A percentile compares a stretch with the other conserved stretches of the same genome.
phyloP scores from a whole-genome alignment of 2,113 vertebrate species.

The Lampris megalopsis region DNA sequence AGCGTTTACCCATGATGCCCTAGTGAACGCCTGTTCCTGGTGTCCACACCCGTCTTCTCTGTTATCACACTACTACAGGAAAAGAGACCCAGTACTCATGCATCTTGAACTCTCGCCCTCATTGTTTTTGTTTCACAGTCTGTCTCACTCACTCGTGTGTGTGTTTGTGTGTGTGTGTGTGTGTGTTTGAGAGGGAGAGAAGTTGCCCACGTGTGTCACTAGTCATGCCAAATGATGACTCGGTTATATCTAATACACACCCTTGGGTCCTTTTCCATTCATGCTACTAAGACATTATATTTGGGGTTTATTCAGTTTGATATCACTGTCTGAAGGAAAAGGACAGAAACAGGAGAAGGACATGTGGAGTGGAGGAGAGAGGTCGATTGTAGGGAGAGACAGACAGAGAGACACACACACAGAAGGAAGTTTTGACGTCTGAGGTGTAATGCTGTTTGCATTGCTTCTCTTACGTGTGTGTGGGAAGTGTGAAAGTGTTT shows the following conservation, averaged over 20 bases:
- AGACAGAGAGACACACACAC: not conserved
- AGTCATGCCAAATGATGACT: not conserved
- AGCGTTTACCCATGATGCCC: not conserved
- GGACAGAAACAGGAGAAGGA: not conserved
- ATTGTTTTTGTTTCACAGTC: not conserved
- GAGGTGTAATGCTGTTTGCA: not conserved
- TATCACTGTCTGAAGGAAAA: not conserved
- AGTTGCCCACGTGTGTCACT: not conserved
- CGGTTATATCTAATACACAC: not conserved
- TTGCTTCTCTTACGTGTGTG: conserved; percentile 28
- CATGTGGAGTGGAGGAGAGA: conserved; percentile 8
- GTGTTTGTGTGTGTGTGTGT: not conserved
- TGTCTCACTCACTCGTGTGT: not conserved
- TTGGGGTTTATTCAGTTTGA: not conserved
- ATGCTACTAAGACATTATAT: not conserved
- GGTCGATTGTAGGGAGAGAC: not conserved
- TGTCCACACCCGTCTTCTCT: conserved; percentile 23
- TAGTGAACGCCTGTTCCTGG: conserved; percentile 19
- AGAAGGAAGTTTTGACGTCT: not conserved
- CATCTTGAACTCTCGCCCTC: not conserved
- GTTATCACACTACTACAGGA: conserved; percentile 35
- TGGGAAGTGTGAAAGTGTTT: conserved; percentile 44
- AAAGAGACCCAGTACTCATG: conserved; percentile 24
- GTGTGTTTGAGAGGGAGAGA: not conserved
- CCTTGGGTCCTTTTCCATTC: not conserved